Evolutionary conservation across 1,140 invertebrate species (phyloP).

Genomic region (Brachionus calyciflorus): DNA sequence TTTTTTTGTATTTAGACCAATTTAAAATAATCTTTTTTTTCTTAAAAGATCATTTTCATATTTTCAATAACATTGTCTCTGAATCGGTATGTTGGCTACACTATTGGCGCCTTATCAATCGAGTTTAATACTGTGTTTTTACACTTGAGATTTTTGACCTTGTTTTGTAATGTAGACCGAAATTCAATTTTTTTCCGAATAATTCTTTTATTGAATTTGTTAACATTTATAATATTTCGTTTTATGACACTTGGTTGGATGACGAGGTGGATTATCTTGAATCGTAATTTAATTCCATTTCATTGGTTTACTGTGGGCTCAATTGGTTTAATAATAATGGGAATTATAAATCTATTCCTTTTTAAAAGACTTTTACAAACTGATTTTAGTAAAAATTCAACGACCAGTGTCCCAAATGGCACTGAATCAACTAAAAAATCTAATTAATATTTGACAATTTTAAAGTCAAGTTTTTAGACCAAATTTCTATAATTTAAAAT

Average conservation of each 20-base stretch:
- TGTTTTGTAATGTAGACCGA: slow-evolving; percentile 43
- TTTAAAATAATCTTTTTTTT: slow-evolving; percentile 4
- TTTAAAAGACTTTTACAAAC: slow-evolving; percentile 8
- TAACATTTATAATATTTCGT: slow-evolving; percentile 41
- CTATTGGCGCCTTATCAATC: slow-evolving; percentile 33
- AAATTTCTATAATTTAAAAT: no score
- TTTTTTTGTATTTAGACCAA: slow-evolving; percentile 12
- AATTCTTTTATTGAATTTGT: not conserved
- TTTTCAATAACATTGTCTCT: slow-evolving; percentile 41
- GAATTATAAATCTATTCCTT: slow-evolving; percentile 26
- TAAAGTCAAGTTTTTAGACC: no score
- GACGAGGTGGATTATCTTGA: slow-evolving; percentile 41
- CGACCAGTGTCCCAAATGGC: not conserved
- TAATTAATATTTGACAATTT: no score
- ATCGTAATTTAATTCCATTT: not conserved
- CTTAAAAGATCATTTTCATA: slow-evolving; percentile 37
- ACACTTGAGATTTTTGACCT: slow-evolving; percentile 34
- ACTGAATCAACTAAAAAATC: slow-evolving; percentile 24
- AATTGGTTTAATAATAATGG: slow-evolving; percentile 16
- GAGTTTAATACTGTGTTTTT: slow-evolving; percentile 41
- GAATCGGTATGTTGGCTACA: slow-evolving; percentile 42
- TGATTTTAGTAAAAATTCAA: slow-evolving; percentile 34
- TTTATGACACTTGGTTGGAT: slow-evolving; percentile 35
- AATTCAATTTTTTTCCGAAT: not conserved
- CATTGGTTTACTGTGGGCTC: slow-evolving; percentile 34